phyloP scores from a whole-genome alignment of 2,797 vertebrate species.

The Sorex maritimensis region DNA sequence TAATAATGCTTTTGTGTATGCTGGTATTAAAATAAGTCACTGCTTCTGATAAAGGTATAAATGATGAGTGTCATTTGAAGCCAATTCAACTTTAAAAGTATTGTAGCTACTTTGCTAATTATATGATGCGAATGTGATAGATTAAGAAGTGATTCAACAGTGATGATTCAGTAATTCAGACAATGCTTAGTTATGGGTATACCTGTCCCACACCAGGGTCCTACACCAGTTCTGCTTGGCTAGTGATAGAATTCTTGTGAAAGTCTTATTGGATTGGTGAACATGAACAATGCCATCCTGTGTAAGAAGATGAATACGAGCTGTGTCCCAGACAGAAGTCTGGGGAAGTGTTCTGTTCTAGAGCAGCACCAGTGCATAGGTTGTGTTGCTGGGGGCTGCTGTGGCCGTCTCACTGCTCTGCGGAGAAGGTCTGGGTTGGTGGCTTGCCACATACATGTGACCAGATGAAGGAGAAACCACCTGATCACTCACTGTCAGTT shows the following conservation, averaged over 20 bases:
- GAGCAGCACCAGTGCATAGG: neutral
- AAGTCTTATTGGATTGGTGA: slow-evolving; percentile 56
- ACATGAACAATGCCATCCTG: slow-evolving; percentile 52
- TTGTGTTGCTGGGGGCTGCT: slow-evolving; percentile 33
- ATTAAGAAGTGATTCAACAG: neutral
- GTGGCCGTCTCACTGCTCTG: neutral
- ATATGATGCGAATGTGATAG: slow-evolving; percentile 49
- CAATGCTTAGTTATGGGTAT: neutral
- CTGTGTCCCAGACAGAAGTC: slow-evolving; percentile 43
- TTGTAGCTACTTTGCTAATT: slow-evolving; percentile 41
- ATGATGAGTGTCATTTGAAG: neutral
- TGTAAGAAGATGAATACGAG: neutral
- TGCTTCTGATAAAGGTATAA: slow-evolving; percentile 9
- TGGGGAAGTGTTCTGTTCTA: slow-evolving; percentile 58
- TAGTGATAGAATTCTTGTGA: slow-evolving; percentile 48
- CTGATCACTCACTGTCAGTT: slow-evolving; percentile 29
- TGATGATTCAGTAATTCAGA: slow-evolving; percentile 39
- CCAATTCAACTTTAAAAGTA: slow-evolving; percentile 26
- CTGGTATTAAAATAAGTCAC: no score
- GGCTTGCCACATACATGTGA: slow-evolving; percentile 31
- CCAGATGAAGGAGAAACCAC: slow-evolving; percentile 48
- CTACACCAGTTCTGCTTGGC: no score
- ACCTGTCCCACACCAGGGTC: no score
- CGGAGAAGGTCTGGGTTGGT: slow-evolving; percentile 51
- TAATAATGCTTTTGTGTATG: no score